Conservation (phyloP, 1,140 invertebrate species). For the Eumeta japonica region DNA sequence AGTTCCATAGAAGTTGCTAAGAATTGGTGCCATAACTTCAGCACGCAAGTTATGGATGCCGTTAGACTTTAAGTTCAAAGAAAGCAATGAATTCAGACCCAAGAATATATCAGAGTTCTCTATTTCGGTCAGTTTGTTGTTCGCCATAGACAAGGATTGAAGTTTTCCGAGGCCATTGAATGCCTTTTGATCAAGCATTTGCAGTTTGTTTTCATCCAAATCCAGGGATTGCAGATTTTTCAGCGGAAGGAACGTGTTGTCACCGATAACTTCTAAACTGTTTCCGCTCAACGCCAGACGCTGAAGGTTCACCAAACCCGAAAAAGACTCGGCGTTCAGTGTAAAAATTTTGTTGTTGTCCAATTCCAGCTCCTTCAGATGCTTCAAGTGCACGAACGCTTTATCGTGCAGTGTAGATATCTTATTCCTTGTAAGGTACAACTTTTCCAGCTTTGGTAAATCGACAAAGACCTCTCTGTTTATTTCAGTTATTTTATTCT, state of each 20-base stretch:
- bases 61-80: slow-evolving; percentile 71
- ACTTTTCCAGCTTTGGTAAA: slow-evolving; percentile 63
- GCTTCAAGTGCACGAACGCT: slow-evolving; percentile 66
- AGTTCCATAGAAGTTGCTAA: slow-evolving; percentile 69
- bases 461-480: slow-evolving; percentile 70
- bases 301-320: slow-evolving; percentile 64
- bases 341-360: slow-evolving; percentile 68
- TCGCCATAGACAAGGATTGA: slow-evolving; percentile 64
- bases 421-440: slow-evolving; percentile 70
- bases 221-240: slow-evolving; percentile 66
- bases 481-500: slow-evolving; percentile 70
- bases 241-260: slow-evolving; percentile 72
- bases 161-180: slow-evolving; percentile 69
- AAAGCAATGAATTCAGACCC: slow-evolving; percentile 55
- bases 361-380: slow-evolving; percentile 67
- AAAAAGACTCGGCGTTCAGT: slow-evolving; percentile 69
- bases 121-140: slow-evolving; percentile 67
- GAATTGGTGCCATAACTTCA: slow-evolving; percentile 69
- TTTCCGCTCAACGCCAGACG: slow-evolving; percentile 68
- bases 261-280: slow-evolving; percentile 68
- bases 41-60: slow-evolving; percentile 65
- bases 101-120: slow-evolving; percentile 63
- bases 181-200: slow-evolving; percentile 68
- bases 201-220: slow-evolving; percentile 67
- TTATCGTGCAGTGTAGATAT: slow-evolving; percentile 70